These are phyloP conservation scores for Phataginus tetradactyla DNA, from an alignment of 2,797 vertebrate genomes.

Conservation along the genomic window DNA sequence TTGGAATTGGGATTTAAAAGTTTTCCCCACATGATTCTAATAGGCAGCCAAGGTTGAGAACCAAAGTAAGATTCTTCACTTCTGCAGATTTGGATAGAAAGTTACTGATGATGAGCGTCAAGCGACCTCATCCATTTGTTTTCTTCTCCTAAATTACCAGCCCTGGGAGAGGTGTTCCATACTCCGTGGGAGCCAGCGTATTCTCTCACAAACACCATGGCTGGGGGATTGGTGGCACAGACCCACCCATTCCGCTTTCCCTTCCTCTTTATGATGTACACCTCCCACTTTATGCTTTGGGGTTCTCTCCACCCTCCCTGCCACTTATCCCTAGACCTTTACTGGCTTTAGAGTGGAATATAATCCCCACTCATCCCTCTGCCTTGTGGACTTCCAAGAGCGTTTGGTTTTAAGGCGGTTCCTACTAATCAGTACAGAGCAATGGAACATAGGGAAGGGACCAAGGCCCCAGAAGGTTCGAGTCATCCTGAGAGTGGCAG, in stretches of 20 bases:
- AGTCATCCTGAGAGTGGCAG: neutral
- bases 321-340: neutral
- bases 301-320: neutral
- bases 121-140: neutral
- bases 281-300: neutral
- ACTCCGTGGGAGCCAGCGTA: neutral
- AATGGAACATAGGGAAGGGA: neutral
- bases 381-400: neutral
- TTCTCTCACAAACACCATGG: neutral
- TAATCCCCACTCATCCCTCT: neutral
- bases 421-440: neutral
- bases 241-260: neutral
- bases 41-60: neutral
- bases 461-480: neutral
- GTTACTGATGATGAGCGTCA: neutral
- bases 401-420: slow-evolving; percentile 17
- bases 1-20: neutral
- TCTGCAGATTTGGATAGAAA: neutral
- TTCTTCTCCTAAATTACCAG: neutral
- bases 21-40: neutral
- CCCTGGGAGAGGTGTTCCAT: neutral
- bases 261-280: neutral
- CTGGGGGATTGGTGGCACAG: neutral
- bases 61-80: neutral
- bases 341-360: neutral